Conservation (phyloP, 2,797 vertebrate genomes). For the Notoglanidium macrostoma region DNA sequence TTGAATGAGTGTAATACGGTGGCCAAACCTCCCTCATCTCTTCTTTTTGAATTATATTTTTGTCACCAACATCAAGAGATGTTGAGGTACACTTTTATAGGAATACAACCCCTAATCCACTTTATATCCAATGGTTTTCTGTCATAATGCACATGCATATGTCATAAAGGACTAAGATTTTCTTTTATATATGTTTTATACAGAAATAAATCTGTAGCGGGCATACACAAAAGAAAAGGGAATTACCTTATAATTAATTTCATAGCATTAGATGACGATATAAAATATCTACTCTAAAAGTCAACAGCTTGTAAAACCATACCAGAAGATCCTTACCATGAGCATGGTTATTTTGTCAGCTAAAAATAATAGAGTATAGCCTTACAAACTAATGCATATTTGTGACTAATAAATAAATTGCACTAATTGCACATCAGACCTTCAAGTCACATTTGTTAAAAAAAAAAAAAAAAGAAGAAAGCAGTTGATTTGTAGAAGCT, state of each 20-base stretch:
- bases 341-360: neutral
- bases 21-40: conserved; percentile 49
- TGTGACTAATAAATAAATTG: conserved; percentile 24
- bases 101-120: conserved; percentile 21
- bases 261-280: conserved; percentile 30
- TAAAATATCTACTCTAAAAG: neutral
- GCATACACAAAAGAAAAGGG: neutral
- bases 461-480: conserved; percentile 23
- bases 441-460: conserved; percentile 28
- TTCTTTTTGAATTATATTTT: conserved; percentile 76
- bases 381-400: conserved; percentile 7
- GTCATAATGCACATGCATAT: conserved; percentile 25
- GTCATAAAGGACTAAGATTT: neutral
- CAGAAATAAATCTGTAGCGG: neutral
- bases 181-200: neutral
- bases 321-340: neutral
- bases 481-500: conserved; percentile 53
- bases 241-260: conserved; percentile 29
- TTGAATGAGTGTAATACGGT: conserved; percentile 79
- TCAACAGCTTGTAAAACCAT: neutral
- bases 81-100: conserved; percentile 67
- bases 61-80: conserved; percentile 76
- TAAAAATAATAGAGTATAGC: conserved; percentile 29
- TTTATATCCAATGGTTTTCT: conserved; percentile 22
- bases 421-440: conserved; percentile 5